Evolutionary conservation across 2,113 vertebrate species (phyloP), one percentile per base, ranked within the genome.

Genomic region (Pelmatolapia mariae): DNA sequence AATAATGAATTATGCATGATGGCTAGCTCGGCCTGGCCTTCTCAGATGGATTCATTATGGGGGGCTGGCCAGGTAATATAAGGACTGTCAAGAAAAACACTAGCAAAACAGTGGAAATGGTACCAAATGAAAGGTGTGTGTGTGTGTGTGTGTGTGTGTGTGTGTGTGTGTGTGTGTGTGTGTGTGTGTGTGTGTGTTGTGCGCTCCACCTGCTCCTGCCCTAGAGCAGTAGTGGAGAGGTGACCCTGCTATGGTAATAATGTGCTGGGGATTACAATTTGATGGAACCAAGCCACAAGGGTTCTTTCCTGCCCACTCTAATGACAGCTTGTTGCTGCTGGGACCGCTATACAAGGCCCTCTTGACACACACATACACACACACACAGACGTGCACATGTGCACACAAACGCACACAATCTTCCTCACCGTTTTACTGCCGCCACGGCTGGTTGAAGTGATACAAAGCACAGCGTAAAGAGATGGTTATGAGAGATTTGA

Each of bases 1-100:
- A 89, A 89, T 26, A 92, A 94, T 98, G 97, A 97, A 98, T 98
- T 97, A 98, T 98, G 97, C 97, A 98, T 98, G 96, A 92, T 63
- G 85, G 84, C 90, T 63, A 85, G 81, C 68, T 84, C 24, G 13
- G 89, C 91, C 94, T 91, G 90, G 87, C 84, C 95, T 91, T 92
- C 93, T 87, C 96, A 94, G 94, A 96, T 96, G 96, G 96, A 97
- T 97, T 97, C 96, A 97, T 97, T 97, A 97, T 97, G 54, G 95
- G 97, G 96, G 90, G 86, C 86, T 88, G 93, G 95, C 94, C 95
- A 91, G 90, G 95, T 95, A 94, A 96, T 96, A 96, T 94, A 96
- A 93, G 89, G 86, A 90, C 89, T 92, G 94, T 92, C 93, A 93
- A 89, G 87, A 56, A 94, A 93, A 91, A 94, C 76, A 80, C 87